phyloP scores from a whole-genome alignment of 1,140 invertebrate species.

The Rhyzopertha dominica region DNA sequence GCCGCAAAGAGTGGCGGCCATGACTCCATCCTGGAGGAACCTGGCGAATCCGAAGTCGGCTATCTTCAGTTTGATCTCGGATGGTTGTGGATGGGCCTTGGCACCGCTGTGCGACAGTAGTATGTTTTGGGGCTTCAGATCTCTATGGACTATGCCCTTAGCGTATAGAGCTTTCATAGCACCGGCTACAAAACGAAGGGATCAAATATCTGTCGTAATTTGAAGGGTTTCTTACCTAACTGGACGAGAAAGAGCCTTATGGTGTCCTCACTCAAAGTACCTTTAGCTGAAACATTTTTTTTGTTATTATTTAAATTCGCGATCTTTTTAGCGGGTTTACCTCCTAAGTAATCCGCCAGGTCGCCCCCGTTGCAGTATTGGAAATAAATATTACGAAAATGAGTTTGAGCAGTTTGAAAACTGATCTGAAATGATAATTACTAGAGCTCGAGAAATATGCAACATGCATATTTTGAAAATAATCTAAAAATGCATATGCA shows the following conservation, averaged over 20 bases:
- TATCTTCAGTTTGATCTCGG: slow-evolving; percentile 95
- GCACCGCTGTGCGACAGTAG: slow-evolving; percentile 76
- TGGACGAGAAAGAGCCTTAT: slow-evolving; percentile 92
- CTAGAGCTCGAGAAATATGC: too few relatives aligned
- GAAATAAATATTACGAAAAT: slow-evolving; percentile 39
- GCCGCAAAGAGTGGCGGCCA: slow-evolving; percentile 98
- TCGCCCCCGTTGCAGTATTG: slow-evolving; percentile 99
- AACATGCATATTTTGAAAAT: too few relatives aligned
- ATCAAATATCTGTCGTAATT: slow-evolving; percentile 6
- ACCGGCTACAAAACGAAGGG: slow-evolving; percentile 62
- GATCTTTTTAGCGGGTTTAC: too few relatives aligned
- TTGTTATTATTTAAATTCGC: slow-evolving; percentile 16
- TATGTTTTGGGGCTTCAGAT: slow-evolving; percentile 98
- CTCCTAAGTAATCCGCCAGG: slow-evolving; percentile 92
- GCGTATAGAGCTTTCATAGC: slow-evolving; percentile 95
- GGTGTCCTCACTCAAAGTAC: slow-evolving; percentile 94
- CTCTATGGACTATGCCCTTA: slow-evolving; percentile 97
- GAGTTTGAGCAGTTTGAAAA: too few relatives aligned
- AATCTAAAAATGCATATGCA: too few relatives aligned
- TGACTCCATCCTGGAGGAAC: slow-evolving; percentile 96
- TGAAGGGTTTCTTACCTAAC: slow-evolving; percentile 60
- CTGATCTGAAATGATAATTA: too few relatives aligned
- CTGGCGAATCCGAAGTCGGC: slow-evolving; percentile 99
- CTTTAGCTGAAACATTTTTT: slow-evolving; percentile 60
- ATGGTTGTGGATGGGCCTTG: slow-evolving; percentile 75